A percentile compares a stretch with the other conserved stretches of the same genome.
These are phyloP conservation scores for Xiphophorus couchianus DNA, from an alignment of 2,113 vertebrate species.

Conservation along the genomic window DNA sequence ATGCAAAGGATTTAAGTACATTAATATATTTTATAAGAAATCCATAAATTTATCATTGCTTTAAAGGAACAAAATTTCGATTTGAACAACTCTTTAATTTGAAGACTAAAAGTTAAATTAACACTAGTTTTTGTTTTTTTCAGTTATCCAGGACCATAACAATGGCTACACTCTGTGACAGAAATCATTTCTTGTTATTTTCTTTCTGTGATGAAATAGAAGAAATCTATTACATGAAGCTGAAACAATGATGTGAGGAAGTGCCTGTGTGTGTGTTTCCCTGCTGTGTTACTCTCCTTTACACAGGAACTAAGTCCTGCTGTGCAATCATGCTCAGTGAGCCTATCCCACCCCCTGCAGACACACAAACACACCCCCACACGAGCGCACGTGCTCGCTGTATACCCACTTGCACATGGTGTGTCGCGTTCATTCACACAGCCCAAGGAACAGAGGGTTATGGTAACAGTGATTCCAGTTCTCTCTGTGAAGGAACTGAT, in stretches of 20 bases:
- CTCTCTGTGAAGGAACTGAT: conserved; percentile 68
- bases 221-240: conserved; percentile 29
- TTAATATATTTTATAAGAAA: conserved; percentile 7
- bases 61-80: conserved; percentile 5
- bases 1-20: not conserved
- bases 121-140: conserved; percentile 14
- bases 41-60: not conserved
- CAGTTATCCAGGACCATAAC: not conserved
- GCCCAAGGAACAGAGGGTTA: conserved; percentile 52
- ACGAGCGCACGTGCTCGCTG: not conserved
- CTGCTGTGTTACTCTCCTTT: conserved; percentile 36
- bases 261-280: conserved; percentile 24
- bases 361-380: conserved; percentile 31
- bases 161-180: not conserved
- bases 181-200: conserved; percentile 8
- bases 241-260: conserved; percentile 26
- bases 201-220: conserved; percentile 11
- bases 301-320: conserved; percentile 45
- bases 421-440: conserved; percentile 39
- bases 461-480: conserved; percentile 51
- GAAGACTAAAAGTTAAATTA: conserved; percentile 23
- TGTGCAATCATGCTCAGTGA: conserved; percentile 44
- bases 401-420: conserved; percentile 13
- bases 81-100: conserved; percentile 11
- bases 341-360: conserved; percentile 37